A percentile compares a stretch with the other conserved stretches of the same genome.
phyloP scores from a whole-genome alignment of 2,888 invertebrate species.

The Caenorhabditis sulstoni region DNA sequence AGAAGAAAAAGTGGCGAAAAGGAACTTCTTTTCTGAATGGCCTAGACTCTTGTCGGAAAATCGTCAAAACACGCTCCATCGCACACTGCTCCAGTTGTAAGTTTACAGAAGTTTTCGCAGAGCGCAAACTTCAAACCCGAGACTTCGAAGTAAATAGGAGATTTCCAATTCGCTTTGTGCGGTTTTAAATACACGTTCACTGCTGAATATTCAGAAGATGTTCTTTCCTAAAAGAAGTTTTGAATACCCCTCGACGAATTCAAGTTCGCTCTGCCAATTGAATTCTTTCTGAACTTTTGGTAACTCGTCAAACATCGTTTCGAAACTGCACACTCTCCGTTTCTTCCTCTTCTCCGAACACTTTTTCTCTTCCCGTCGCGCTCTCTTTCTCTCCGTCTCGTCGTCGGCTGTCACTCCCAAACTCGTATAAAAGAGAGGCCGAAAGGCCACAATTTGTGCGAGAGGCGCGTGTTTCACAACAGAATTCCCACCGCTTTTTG shows the following conservation, averaged over 20 bases:
- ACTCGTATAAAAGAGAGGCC: constrained; percentile 49
- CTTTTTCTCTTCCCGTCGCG: constrained; percentile 11
- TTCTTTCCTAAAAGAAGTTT: too few relatives aligned
- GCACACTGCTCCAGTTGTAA: too few relatives aligned
- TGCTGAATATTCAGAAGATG: too few relatives aligned
- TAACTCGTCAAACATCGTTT: constrained; percentile 17
- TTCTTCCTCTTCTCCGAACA: constrained; percentile 2
- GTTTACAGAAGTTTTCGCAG: too few relatives aligned
- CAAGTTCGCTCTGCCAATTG: too few relatives aligned
- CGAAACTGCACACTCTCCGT: constrained; percentile 11
- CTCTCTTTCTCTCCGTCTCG: constrained; percentile 14
- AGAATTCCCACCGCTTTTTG: constrained; percentile 12
- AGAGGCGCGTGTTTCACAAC: constrained; percentile 1
- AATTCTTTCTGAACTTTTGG: constrained; percentile 5
- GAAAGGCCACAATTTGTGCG: constrained; percentile 41
- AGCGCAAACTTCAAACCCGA: too few relatives aligned
- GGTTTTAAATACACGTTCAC: too few relatives aligned
- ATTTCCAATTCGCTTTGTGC: too few relatives aligned
- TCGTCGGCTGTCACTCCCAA: constrained; percentile 34
- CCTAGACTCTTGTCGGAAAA: not conserved
- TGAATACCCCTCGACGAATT: too few relatives aligned
- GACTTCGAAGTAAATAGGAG: too few relatives aligned
- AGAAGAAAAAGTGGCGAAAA: not conserved
- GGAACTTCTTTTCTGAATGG: not conserved
- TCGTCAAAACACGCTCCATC: too few relatives aligned